Conservation (phyloP, 30 jellyfish, hydroid and myxozoan genomes). For the Phacellophora camtschatica region DNA sequence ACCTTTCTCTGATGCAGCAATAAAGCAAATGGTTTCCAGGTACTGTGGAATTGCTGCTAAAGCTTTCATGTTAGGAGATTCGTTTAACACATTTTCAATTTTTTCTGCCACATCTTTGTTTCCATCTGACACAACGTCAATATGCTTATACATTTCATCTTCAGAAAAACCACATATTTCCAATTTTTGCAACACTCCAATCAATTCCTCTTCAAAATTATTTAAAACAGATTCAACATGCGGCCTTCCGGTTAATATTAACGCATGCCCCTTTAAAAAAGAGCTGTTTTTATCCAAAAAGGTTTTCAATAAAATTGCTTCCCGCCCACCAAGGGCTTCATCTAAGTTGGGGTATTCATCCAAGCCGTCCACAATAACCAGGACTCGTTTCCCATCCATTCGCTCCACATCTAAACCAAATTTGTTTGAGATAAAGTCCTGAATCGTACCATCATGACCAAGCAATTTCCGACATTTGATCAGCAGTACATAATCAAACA, state of each 20-base stretch:
- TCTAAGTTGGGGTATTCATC: not conserved
- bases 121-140: not conserved
- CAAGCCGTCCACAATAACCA: not conserved
- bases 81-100: not conserved
- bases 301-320: not conserved
- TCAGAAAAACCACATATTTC: not conserved
- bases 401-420: not conserved
- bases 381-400: not conserved
- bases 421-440: not conserved
- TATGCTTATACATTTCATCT: not conserved
- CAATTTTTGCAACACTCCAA: not conserved
- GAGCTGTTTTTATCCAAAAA: not conserved
- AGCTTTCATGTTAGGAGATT: not conserved
- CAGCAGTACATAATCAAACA: not conserved
- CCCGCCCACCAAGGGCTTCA: not conserved
- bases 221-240: not conserved
- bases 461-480: not conserved
- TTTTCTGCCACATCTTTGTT: not conserved
- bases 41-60: conserved; percentile 3
- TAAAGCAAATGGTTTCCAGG: not conserved
- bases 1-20: not conserved
- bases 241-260: not conserved
- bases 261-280: not conserved
- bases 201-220: not conserved
- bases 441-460: not conserved